A percentile compares a stretch with the other conserved stretches of the same genome.
Evolutionary conservation across 2,888 invertebrate species (phyloP).

Genomic region (Caenorhabditis sinica): DNA sequence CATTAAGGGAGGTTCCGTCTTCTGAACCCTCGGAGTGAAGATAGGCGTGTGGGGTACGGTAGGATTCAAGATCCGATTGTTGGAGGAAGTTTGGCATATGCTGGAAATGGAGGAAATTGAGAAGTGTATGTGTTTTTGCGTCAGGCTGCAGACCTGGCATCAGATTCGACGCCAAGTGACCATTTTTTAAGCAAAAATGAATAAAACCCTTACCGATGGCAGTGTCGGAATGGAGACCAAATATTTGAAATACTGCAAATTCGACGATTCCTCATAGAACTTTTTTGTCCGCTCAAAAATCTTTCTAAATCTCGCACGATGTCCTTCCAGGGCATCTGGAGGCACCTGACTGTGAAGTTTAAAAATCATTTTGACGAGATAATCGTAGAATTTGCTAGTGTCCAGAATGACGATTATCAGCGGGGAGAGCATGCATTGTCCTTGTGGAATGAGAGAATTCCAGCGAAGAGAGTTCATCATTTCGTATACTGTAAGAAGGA

Average conservation of each 20-base stretch:
- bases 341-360: constrained; percentile 93
- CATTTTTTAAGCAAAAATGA: too few species aligned
- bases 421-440: constrained; percentile 96
- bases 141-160: background rate
- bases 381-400: constrained; percentile 96
- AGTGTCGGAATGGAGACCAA: constrained; percentile 94
- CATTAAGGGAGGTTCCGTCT: constrained; percentile 75
- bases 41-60: constrained; percentile 92
- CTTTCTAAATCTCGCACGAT: constrained; percentile 91
- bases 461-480: constrained; percentile 95
- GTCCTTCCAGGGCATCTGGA: constrained; percentile 93
- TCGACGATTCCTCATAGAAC: constrained; percentile 95
- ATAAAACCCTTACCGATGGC: constrained; percentile 88
- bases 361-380: constrained; percentile 96
- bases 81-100: constrained; percentile 96
- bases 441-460: constrained; percentile 97
- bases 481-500: constrained; percentile 89
- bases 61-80: constrained; percentile 93
- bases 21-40: constrained; percentile 76
- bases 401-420: constrained; percentile 92
- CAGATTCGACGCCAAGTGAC: too few species aligned
- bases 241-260: constrained; percentile 97
- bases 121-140: background rate
- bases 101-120: constrained; percentile 83
- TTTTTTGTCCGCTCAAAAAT: constrained; percentile 87